Evolutionary conservation across 2,797 vertebrate genomes (phyloP).

Genomic region (Telmatherina bonti): DNA sequence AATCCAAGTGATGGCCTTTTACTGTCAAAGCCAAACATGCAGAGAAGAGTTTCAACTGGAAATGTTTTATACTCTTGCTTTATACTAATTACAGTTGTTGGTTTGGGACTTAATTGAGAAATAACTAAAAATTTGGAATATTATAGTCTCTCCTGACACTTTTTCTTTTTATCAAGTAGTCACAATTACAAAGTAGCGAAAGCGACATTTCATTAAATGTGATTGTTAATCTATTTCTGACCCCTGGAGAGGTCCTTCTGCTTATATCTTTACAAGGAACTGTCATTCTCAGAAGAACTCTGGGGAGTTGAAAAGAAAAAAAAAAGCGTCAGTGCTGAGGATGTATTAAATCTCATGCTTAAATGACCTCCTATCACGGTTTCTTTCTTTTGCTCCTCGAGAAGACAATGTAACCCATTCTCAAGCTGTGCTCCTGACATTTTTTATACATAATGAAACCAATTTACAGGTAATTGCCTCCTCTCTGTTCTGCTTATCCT

Average conservation of each 20-base stretch:
- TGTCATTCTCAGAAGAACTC: constrained; percentile 16
- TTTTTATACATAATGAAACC: constrained; percentile 60
- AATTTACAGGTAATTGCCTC: constrained; percentile 73
- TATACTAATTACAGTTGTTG: not conserved
- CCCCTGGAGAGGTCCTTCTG: constrained; percentile 23
- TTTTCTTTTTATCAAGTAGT: not conserved
- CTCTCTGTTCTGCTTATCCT: constrained; percentile 48
- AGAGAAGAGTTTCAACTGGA: not conserved
- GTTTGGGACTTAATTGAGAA: no score
- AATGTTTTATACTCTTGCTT: not conserved
- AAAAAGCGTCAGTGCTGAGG: constrained; percentile 16
- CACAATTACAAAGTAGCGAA: constrained; percentile 24
- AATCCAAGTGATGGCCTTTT: not conserved
- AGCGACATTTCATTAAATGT: constrained; percentile 20
- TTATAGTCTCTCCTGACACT: not conserved
- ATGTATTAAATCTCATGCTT: constrained; percentile 46
- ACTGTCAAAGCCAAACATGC: not conserved
- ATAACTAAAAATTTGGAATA: no score
- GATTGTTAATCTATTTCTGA: constrained; percentile 20
- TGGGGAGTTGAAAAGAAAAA: not conserved
- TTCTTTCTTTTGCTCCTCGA: constrained; percentile 28
- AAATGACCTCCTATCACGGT: constrained; percentile 44
- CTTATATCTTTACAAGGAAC: constrained; percentile 22
- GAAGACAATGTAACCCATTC: constrained; percentile 37
- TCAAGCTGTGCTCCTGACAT: constrained; percentile 25